Evolutionary conservation across 2,888 invertebrate species (phyloP).

Genomic region (Cyrtodaria siliqua): DNA sequence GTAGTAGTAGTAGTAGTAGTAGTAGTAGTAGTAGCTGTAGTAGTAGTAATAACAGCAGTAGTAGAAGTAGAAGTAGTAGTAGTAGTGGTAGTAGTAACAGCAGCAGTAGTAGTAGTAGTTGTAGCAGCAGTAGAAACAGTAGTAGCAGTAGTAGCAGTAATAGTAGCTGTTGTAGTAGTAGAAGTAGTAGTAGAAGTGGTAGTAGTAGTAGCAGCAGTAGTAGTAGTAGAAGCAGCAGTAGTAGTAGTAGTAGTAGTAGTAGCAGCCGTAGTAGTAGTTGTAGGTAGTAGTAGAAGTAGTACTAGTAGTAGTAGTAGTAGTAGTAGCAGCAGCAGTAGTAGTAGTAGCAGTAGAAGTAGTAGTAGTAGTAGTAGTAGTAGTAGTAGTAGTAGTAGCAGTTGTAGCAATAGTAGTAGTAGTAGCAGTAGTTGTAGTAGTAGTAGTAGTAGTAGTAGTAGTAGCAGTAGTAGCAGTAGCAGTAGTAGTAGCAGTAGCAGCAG

Average conservation of each 20-base stretch:
- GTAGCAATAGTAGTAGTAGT: too few species aligned
- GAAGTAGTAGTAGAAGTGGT: slow-evolving; percentile 19
- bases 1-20: slow-evolving; percentile 39
- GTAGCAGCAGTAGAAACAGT: slow-evolving; percentile 17
- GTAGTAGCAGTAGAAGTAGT: slow-evolving; percentile 20
- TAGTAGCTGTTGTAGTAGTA: too few species aligned
- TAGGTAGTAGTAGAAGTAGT: slow-evolving; percentile 10
- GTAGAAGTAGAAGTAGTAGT: slow-evolving; percentile 19
- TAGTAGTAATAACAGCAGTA: slow-evolving; percentile 8
- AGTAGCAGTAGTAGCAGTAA: too few species aligned
- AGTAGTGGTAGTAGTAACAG: slow-evolving; percentile 20
- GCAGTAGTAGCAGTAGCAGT: slow-evolving; percentile 1
- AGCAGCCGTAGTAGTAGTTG: too few species aligned
- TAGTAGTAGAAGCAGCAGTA: too few species aligned
- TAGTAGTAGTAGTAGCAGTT: too few species aligned
- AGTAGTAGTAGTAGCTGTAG: slow-evolving; percentile 28
- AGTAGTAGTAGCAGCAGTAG: slow-evolving; percentile 18
- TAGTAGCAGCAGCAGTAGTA: slow-evolving; percentile 21
- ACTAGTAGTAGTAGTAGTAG: slow-evolving; percentile 13
- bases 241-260: too few species aligned
- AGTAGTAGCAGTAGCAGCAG: background rate
- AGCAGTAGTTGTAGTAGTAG: too few species aligned
- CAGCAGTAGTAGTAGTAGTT: too few species aligned
- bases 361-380: slow-evolving; percentile 14
- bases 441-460: slow-evolving; percentile 2